Evolutionary conservation across 2,888 invertebrate genomes (phyloP).

Genomic region (Ceraclea dissimilis): DNA sequence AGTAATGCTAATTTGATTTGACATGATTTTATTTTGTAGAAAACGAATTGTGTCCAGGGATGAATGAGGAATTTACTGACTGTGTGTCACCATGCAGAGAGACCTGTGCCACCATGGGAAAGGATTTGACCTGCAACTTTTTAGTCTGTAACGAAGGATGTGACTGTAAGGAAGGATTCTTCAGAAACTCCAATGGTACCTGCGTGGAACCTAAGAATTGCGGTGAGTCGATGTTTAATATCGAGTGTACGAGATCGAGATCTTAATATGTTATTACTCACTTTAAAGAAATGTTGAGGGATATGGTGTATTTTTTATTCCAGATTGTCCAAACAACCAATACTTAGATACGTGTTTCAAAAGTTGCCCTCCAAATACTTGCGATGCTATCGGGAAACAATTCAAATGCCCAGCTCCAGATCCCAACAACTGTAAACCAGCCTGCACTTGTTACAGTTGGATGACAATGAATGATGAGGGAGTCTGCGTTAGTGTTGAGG

Average conservation of each 20-base stretch:
- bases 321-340: slow-evolving; percentile 9
- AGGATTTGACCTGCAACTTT: slow-evolving; percentile 19
- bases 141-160: slow-evolving; percentile 20
- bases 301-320: not conserved
- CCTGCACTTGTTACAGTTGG: slow-evolving; percentile 6
- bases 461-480: slow-evolving; percentile 5
- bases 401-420: slow-evolving; percentile 9
- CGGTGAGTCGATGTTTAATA: slow-evolving; percentile 8
- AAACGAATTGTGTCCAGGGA: slow-evolving; percentile 5
- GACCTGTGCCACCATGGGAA: slow-evolving; percentile 15
- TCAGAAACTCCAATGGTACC: slow-evolving; percentile 13
- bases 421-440: slow-evolving; percentile 7
- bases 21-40: slow-evolving; percentile 2
- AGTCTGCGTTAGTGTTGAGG: slow-evolving; percentile 1
- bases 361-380: slow-evolving; percentile 11
- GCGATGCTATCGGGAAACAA: not conserved
- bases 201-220: slow-evolving; percentile 20
- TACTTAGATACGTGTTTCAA: not conserved
- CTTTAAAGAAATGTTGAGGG: too few relatives aligned
- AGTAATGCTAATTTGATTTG: too few relatives aligned
- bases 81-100: slow-evolving; percentile 21
- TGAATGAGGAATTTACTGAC: slow-evolving; percentile 10
- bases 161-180: slow-evolving; percentile 22
- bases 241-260: too few relatives aligned
- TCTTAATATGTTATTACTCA: too few relatives aligned